These are phyloP conservation scores for Vidua chalybeata DNA, from an alignment of 2,113 vertebrate species.

Conservation along the genomic window DNA sequence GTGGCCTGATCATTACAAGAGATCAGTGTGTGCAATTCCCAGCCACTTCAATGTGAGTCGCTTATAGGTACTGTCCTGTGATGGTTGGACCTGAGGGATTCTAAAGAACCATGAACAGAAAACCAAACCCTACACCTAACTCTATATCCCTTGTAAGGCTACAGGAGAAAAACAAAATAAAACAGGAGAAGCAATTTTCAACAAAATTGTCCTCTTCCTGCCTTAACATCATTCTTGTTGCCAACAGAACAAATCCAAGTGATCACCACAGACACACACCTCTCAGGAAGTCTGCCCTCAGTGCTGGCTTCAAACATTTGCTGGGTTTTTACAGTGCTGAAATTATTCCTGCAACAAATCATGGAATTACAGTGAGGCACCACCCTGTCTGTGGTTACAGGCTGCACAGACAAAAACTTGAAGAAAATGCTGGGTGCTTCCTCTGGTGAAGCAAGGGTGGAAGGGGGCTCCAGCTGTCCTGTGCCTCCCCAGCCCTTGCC, in stretches of 20 bases:
- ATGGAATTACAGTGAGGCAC: neutral
- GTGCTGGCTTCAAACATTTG: neutral
- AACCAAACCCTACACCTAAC: neutral
- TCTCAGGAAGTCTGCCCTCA: constrained; percentile 20
- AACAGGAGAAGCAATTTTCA: neutral
- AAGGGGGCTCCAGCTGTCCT: neutral
- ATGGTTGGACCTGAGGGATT: neutral
- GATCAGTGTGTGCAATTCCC: neutral
- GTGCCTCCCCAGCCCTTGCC: neutral
- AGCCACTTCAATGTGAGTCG: neutral
- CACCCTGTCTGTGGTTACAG: constrained; percentile 6
- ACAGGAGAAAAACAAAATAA: neutral
- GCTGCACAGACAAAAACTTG: neutral
- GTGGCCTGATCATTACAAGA: neutral
- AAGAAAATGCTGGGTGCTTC: neutral
- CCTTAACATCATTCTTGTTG: neutral
- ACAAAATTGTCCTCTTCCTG: neutral
- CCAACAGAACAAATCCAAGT: neutral
- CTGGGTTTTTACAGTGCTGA: neutral
- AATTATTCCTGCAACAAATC: constrained; percentile 26
- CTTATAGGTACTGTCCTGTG: neutral
- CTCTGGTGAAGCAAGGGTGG: neutral
- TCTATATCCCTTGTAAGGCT: neutral
- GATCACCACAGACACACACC: neutral
- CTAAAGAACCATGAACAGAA: neutral